A percentile compares a stretch with the other conserved stretches of the same genome.
These are phyloP conservation scores for Ochotona princeps DNA, from an alignment of 2,113 vertebrate species.

Conservation along the genomic window DNA sequence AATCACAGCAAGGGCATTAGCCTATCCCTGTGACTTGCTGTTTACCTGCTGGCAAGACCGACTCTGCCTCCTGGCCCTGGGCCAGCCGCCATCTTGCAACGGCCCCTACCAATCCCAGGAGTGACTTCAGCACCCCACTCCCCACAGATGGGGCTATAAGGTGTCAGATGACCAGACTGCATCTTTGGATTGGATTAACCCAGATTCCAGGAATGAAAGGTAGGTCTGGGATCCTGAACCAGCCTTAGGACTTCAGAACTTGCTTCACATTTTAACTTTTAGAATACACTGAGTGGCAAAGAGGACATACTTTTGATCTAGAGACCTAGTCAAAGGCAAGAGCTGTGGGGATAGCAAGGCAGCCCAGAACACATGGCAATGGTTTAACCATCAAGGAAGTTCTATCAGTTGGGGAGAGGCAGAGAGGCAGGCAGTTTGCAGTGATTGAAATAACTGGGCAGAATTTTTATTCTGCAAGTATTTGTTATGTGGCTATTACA, in stretches of 20 bases:
- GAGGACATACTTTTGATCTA: not conserved
- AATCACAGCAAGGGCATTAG: too few species aligned
- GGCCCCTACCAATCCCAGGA: too few species aligned
- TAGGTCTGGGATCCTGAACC: not conserved
- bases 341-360: not conserved
- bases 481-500: not conserved
- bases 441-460: not conserved
- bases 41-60: too few species aligned
- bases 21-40: too few species aligned
- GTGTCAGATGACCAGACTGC: slow-evolving; percentile 19
- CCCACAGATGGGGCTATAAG: not conserved
- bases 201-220: not conserved
- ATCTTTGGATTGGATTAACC: not conserved
- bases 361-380: not conserved
- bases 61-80: too few species aligned
- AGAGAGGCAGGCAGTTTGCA: not conserved
- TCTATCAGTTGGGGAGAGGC: not conserved
- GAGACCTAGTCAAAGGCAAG: not conserved
- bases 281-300: not conserved
- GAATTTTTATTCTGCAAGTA: not conserved
- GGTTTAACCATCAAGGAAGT: not conserved
- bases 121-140: too few species aligned
- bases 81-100: too few species aligned
- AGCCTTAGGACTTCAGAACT: not conserved
- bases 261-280: not conserved